Conservation (phyloP, 1,140 invertebrate species). For the Oreohelix idahoensis region DNA sequence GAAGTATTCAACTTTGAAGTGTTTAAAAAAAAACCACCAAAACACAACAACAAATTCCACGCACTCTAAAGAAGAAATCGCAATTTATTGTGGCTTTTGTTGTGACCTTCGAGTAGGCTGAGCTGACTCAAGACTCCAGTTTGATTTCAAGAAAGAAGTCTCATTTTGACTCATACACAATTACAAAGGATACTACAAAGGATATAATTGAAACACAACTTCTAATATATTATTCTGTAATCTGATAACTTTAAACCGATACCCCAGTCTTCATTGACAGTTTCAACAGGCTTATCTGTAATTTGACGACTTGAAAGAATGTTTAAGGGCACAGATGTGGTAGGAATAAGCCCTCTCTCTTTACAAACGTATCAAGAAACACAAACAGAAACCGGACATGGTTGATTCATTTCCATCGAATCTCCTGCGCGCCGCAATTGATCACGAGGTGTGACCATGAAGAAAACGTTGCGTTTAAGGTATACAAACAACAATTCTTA, state of each 20-base stretch:
- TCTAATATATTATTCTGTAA: neutral
- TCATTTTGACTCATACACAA: no score
- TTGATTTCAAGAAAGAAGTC: no score
- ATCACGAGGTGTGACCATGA: neutral
- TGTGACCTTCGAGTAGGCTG: no score
- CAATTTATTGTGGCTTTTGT: no score
- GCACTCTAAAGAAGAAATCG: no score
- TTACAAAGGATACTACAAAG: neutral
- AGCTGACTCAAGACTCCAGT: no score
- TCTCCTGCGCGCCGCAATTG: neutral
- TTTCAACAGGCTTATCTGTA: neutral
- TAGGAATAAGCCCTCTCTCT: neutral
- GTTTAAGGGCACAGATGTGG: neutral
- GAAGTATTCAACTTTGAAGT: no score
- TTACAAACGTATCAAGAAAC: neutral
- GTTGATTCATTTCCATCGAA: neutral
- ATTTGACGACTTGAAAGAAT: neutral
- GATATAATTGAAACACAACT: neutral
- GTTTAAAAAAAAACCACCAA: no score
- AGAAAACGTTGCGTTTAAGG: neutral
- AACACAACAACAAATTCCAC: no score
- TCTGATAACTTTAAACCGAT: neutral
- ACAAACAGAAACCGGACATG: neutral
- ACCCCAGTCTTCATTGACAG: neutral
- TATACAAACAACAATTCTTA: neutral